phyloP scores from a whole-genome alignment of 2,797 vertebrate genomes.

The Dendrocincla tyrannina region DNA sequence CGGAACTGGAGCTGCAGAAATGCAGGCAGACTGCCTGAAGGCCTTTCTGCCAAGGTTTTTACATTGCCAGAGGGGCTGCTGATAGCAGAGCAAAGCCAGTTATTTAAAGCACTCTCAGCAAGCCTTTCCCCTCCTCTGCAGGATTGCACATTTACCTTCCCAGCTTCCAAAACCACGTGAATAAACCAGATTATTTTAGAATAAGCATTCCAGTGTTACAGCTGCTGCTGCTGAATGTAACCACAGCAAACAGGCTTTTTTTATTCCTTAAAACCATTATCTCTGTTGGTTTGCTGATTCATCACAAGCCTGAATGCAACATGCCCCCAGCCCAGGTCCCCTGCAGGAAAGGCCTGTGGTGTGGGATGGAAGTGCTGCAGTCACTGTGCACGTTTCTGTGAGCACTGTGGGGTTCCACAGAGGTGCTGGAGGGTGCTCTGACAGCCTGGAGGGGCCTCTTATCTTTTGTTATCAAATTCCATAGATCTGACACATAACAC shows the following conservation, averaged over 20 bases:
- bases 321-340: fast-evolving
- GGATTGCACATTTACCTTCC: not conserved
- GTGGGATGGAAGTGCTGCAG: fast-evolving
- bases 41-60: not conserved
- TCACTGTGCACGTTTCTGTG: fast-evolving
- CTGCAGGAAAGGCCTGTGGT: not conserved
- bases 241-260: fast-evolving
- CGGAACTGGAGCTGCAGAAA: not conserved
- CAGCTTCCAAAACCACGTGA: not conserved
- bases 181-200: not conserved
- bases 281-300: not conserved
- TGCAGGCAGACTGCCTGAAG: not conserved
- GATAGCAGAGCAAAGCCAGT: not conserved
- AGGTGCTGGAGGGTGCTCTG: not conserved
- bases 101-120: not conserved
- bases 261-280: not conserved
- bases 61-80: not conserved
- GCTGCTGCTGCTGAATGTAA: not conserved
- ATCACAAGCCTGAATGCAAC: not conserved
- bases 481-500: not conserved
- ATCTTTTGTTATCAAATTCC: not conserved
- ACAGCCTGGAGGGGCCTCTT: not conserved
- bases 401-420: fast-evolving
- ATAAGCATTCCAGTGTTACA: not conserved
- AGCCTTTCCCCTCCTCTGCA: not conserved